A percentile compares a stretch with the other conserved stretches of the same genome.
Evolutionary conservation across 2,113 vertebrate species (phyloP).

Genomic region (Scytalopus superciliaris): DNA sequence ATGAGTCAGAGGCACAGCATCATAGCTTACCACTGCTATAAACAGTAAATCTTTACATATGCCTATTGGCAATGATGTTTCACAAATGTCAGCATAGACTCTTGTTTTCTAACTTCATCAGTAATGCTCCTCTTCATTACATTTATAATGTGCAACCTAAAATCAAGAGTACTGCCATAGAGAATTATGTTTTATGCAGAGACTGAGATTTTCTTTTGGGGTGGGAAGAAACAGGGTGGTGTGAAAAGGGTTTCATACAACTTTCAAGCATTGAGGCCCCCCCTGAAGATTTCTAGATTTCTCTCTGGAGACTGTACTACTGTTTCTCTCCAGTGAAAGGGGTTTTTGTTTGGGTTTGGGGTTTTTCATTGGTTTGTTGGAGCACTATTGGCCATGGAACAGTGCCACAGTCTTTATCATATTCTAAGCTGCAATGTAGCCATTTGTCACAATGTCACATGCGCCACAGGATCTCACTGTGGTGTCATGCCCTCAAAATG

Average conservation of each 20-base stretch:
- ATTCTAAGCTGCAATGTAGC: not conserved
- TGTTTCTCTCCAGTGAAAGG: not conserved
- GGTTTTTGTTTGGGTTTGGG: not conserved
- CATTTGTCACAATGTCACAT: conserved; percentile 54
- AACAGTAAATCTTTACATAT: conserved; percentile 59
- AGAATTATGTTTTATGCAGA: not conserved
- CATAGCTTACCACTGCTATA: conserved; percentile 35
- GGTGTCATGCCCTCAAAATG: conserved; percentile 49
- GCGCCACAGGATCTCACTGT: conserved; percentile 29
- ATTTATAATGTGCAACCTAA: not conserved
- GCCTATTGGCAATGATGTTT: conserved; percentile 12
- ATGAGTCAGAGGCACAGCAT: conserved; percentile 9
- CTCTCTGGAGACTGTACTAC: not conserved
- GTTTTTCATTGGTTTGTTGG: not conserved
- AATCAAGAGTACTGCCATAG: not conserved
- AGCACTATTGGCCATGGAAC: not conserved
- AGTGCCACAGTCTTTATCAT: conserved; percentile 4
- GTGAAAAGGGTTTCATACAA: not conserved
- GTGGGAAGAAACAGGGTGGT: not conserved
- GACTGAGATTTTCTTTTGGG: not conserved
- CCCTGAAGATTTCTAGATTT: not conserved
- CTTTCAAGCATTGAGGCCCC: not conserved
- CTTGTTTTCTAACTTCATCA: conserved; percentile 21
- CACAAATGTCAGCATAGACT: conserved; percentile 37
- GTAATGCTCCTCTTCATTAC: not conserved